Base-by-base conservation (phyloP, 2,113 vertebrate species). In the Dromaius novaehollandiae region DNA sequence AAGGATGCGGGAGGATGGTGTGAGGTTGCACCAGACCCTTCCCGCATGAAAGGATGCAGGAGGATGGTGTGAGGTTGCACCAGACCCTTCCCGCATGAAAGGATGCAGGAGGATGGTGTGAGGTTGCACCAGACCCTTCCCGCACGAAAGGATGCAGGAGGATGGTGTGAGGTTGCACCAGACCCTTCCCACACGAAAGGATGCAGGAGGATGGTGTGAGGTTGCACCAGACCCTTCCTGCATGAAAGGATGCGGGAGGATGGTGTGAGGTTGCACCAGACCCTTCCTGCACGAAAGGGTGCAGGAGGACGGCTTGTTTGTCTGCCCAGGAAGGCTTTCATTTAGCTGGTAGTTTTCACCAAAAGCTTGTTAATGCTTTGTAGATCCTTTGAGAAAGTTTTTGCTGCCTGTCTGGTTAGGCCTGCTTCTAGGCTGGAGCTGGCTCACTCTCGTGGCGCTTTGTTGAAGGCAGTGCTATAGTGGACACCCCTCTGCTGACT, bases 371-470 rank as follows among this genome's bases (percentile, higher is more conserved):
- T 25, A 30, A 2, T 38, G 11, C 9, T n/a, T 30, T 25, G 51
- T 25, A 17, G 51, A 48, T 19, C 51, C 51, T 50, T 30, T 11
- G 34, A 28, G 38, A 32, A 36, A 8, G 6, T 4, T 53, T 63
- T 56, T 81, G 32, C 36, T 44, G 48, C 69, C 48, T 7, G 4
- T 38, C 78, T 24, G 77, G 6, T 24, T 51, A 34, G 24, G 19
- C 8, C 69, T 3, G 22, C 24, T 40, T 46, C 38, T 10, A 26
- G 42, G 28, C 36, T 8, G 7, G 58, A 15, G 24, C 77, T 44
- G 30, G 18, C 2, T 3, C 1, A 5, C 42, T 46, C 50, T 22
- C 1, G 3, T 0, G 30, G 4, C 9, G 0, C 22, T 6, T 16
- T 19, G 19, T 20, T 51, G 17, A 21, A n/a, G 34, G 64, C 76